Evolutionary conservation across 2,797 vertebrate genomes (phyloP), one percentile per base, ranked within the genome.

Genomic region (Xiphophorus birchmanni): DNA sequence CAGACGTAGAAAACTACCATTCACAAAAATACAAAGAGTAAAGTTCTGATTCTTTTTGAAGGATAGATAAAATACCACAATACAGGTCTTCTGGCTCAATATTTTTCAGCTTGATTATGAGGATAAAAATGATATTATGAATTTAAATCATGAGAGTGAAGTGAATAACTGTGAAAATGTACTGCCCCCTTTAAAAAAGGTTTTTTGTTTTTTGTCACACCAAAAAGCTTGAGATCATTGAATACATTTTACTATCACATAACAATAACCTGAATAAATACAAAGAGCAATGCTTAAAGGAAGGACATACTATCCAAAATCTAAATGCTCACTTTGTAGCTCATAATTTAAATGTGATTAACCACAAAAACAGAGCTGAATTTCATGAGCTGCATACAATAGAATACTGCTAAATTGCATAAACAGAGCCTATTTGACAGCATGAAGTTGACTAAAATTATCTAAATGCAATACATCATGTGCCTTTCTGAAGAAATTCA

Each of bases 101-200:
- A 80, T 83, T 81, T 88, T 84, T 85, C 58, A 80, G 23, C 40
- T 73, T 75, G 15, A 18, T 67, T 54, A 72, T 80, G 48, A 52
- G 23, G 40, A 85, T 72, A 91, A 40, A 80, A 80, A 54, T 60
- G n/a, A 76, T 75, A 80, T 63, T 85, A 81, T 89, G 86, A 83
- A 15, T 37, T 42, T 23, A 11, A 6, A 42, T 75, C 15, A 82
- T 84, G 74, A 82, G 79, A 79, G 29, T 40, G 35, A 78, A 82
- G 75, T 58, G 47, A 29, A 35, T 21, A 47, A 18, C 18, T 71
- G 54, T 80, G 73, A 83, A 80, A 84, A 81, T 44, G 76, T 44
- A 58, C 37, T 4, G 17, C 56, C 21, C 5, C 40, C 23, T 9
- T 71, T n/a, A 44, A 26, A 71, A 71, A 69, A 11, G 7, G 2